Evolutionary conservation across 2,113 vertebrate species (phyloP), one percentile per base, ranked within the genome.

Genomic region (Thalassarche chlororhynchos): DNA sequence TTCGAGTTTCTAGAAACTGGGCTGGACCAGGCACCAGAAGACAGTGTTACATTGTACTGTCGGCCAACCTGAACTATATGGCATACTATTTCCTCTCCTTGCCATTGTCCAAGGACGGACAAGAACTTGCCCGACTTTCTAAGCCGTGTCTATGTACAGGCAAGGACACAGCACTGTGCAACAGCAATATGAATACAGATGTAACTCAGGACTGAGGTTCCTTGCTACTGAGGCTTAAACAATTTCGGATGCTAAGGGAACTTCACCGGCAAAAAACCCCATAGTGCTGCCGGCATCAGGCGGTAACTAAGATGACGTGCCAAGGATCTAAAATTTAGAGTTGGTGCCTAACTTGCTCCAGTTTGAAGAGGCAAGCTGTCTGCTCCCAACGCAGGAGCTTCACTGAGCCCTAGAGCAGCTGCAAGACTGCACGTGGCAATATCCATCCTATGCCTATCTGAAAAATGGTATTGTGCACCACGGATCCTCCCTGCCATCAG

Each of bases 131-230:
- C 38, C 32, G 51, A 18, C 32, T 60, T 64, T n/a, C 75, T 28
- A n/a, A 88, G 90, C 66, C 46, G 54, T 6, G 26, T 20, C 51
- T n/a, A 7, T 1, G 31, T 16, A 15, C 13, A 68, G 62, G 51
- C 64, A 34, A 66, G 77, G 79, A 7, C 60, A 24, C 57, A 60
- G 74, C 57, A 7, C 28, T 13, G 34, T 17, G 49, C 60, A 49
- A 36, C 0, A 58, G 64, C 54, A 24, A 0, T 3, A 25, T 2
- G 28, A n/a, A 66, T 25, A 28, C 31, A 16, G 28, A 15, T 8
- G 12, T 21, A 46, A 54, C 57, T 72, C 32, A 7, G 87, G 57
- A 46, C 72, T 15, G 61, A 44, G 21, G 42, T 14, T 91, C 38
- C 74, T 40, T 65, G 57, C 74, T 76, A 31, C 74, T 60, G 44